Base-by-base conservation (phyloP, 2,888 invertebrate species). In the Phrixothrix hirtus region DNA sequence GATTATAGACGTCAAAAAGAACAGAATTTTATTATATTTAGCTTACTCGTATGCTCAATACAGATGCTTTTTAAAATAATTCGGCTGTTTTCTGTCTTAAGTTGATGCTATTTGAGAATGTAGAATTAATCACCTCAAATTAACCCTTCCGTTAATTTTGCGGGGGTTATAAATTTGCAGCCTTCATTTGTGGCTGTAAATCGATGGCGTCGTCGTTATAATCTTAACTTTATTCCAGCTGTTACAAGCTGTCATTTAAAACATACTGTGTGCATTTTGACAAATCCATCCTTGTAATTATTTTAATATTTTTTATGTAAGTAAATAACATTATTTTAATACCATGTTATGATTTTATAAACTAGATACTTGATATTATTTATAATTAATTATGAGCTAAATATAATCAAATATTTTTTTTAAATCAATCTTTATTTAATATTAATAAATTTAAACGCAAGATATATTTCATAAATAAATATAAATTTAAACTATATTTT, bases 141-240 rank as follows among this genome's bases (percentile, higher is more conserved):
- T 73, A 75, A 75, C 73, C 74, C 75, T 74, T 74, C 66, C 71
- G 69, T 72, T 72, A 73, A 74, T 72, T 73, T 72, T 73, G 71
- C 71, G 65, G 66, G 7, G 67, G 72, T 72, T 66, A 74, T 75
- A 75, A 75, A 75, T 75, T 73, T 73, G 67, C 58, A 69, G 65
- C 72, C 70, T 73, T 74, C 73, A 74, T 74, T 73, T 73, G 71
- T 61, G 67, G 71, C 65, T 65, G 67, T 66, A 67, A 67, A 71
- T 71, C 68, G 66, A 67, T 60, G 65, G 61, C 51, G 49, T 50
- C 55, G 42, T 57, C 58, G 64, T 63, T 67, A 69, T 71, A 71
- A 70, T 70, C 36, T 17, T 36, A 21, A 71, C 67, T 64, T 67
- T 60, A 51, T 49, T 36, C 58, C 73, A 74, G 73, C 68, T 74